phyloP scores from a whole-genome alignment of 2,113 vertebrate genomes.

The Tautogolabrus adspersus region DNA sequence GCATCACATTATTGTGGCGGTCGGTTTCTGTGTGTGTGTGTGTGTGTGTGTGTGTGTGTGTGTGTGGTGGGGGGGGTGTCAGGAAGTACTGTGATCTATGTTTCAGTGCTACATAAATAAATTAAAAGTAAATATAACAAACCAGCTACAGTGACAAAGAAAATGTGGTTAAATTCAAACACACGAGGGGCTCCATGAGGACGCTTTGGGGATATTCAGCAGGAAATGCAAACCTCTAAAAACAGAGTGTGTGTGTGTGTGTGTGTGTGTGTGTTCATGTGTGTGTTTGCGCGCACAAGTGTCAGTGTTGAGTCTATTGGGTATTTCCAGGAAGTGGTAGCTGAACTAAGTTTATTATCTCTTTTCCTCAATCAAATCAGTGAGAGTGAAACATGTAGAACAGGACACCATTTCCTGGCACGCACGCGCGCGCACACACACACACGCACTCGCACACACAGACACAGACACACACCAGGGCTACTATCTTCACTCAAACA shows the following conservation, averaged over 20 bases:
- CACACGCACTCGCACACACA: constrained; percentile 6
- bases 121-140: not conserved
- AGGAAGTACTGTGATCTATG: not conserved
- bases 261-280: not conserved
- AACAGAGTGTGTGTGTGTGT: not conserved
- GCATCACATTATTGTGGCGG: constrained; percentile 9
- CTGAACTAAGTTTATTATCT: constrained; percentile 74
- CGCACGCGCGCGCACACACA: constrained; percentile 26
- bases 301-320: constrained; percentile 34
- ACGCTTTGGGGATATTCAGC: not conserved
- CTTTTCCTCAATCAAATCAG: constrained; percentile 76
- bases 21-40: not conserved
- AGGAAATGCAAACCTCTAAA: not conserved
- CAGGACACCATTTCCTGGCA: constrained; percentile 62
- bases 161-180: not conserved
- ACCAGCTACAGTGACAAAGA: not conserved
- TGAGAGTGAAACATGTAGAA: constrained; percentile 65
- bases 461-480: constrained; percentile 29
- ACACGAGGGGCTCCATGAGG: not conserved
- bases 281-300: constrained; percentile 16
- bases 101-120: not conserved
- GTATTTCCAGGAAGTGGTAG: constrained; percentile 72
- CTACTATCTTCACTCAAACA: constrained; percentile 38
- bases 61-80: not conserved
- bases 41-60: not conserved